phyloP scores from a whole-genome alignment of 2,888 invertebrate species.

The Synergus japonicus region DNA sequence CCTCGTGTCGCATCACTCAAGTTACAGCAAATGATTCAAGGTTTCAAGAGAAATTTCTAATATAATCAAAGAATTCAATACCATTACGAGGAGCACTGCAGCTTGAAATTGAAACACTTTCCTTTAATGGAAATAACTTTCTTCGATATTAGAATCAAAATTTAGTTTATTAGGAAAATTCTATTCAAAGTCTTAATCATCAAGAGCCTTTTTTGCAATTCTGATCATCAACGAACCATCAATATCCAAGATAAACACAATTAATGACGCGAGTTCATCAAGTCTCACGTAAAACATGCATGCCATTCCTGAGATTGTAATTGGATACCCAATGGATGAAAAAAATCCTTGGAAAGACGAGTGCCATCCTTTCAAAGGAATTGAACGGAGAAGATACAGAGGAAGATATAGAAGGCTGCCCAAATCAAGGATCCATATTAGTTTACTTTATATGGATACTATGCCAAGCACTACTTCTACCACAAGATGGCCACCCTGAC shows the following conservation, averaged over 20 bases:
- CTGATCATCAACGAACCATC: background rate
- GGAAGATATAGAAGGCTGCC: slow-evolving; percentile 22
- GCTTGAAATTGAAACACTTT: background rate
- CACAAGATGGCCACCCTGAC: slow-evolving; percentile 19
- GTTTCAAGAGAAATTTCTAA: slow-evolving; percentile 16
- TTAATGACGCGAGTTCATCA: background rate
- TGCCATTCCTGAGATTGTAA: slow-evolving; percentile 48
- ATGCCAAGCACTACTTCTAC: slow-evolving; percentile 18
- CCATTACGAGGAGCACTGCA: background rate
- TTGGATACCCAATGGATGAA: slow-evolving; percentile 58
- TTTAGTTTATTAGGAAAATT: background rate
- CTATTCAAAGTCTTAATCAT: background rate
- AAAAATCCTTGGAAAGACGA: slow-evolving; percentile 51
- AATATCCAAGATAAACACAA: background rate
- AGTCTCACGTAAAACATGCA: background rate
- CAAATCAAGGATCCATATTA: slow-evolving; percentile 49
- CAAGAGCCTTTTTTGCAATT: background rate
- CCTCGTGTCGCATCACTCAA: slow-evolving; percentile 22
- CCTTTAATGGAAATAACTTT: too few relatives aligned
- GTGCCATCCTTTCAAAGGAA: slow-evolving; percentile 42
- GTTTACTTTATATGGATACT: slow-evolving; percentile 43
- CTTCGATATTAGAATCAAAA: too few relatives aligned
- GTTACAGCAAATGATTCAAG: slow-evolving; percentile 38
- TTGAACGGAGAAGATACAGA: background rate
- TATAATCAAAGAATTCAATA: slow-evolving; percentile 4